A percentile compares a stretch with the other conserved stretches of the same genome.
phyloP scores from a whole-genome alignment of 1,140 invertebrate genomes.

The Nymphalis io region DNA sequence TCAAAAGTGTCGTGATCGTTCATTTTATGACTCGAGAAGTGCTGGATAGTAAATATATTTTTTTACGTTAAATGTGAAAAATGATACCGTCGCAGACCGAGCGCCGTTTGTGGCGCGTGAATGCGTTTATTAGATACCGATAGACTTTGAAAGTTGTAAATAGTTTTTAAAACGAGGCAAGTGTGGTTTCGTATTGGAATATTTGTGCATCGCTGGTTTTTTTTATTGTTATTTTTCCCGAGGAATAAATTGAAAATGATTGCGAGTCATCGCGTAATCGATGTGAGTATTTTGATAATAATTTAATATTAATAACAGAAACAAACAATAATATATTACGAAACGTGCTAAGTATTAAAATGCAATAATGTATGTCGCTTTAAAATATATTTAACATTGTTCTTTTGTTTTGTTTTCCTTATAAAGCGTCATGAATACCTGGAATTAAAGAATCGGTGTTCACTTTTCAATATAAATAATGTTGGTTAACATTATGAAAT shows the following conservation, averaged over 20 bases:
- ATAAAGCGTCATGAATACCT: constrained; percentile 14
- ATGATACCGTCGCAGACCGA: constrained; percentile 25
- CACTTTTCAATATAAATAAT: neutral
- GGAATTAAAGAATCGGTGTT: constrained; percentile 4
- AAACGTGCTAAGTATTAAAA: neutral
- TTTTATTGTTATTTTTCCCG: constrained; percentile 23
- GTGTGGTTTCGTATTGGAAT: constrained; percentile 40
- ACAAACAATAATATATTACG: neutral
- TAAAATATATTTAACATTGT: constrained; percentile 2
- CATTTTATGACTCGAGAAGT: constrained; percentile 36
- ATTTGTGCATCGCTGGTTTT: constrained; percentile 40
- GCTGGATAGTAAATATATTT: constrained; percentile 15
- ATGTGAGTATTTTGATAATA: constrained; percentile 35
- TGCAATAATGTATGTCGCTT: neutral
- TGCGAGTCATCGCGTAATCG: constrained; percentile 16
- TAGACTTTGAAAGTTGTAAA: constrained; percentile 60
- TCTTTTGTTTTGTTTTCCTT: constrained; percentile 24
- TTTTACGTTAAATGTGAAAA: constrained; percentile 27
- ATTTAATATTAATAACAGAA: constrained; percentile 9
- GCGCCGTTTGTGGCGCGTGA: constrained; percentile 45
- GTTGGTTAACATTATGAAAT: neutral
- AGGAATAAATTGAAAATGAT: constrained; percentile 29
- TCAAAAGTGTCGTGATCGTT: constrained; percentile 37
- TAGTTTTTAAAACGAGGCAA: constrained; percentile 40
- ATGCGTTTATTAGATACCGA: constrained; percentile 54